Percentiles rank a stretch among this genome's conserved stretches.
Evolutionary conservation across 2,888 invertebrate genomes (phyloP).

Genomic region (Timandra comae): DNA sequence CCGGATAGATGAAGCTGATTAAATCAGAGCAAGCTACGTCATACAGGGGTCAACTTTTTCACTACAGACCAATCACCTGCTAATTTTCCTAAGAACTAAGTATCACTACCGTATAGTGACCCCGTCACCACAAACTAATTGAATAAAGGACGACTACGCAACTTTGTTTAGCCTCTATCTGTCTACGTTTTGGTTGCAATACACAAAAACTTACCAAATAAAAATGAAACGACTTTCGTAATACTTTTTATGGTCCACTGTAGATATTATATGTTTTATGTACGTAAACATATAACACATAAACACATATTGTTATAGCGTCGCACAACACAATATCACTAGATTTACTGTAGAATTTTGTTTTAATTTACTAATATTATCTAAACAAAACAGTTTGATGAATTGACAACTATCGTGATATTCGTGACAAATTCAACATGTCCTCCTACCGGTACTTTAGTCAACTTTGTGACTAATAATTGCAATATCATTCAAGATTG

Average conservation of each 20-base stretch:
- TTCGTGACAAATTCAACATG: conserved; percentile 72
- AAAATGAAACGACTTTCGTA: conserved; percentile 43
- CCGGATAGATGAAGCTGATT: conserved; percentile 40
- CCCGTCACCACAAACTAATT: conserved; percentile 9
- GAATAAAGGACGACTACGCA: conserved; percentile 11
- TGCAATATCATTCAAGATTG: no score
- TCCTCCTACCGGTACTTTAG: conserved; percentile 64
- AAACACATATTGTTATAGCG: conserved; percentile 58
- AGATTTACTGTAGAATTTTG: conserved; percentile 61
- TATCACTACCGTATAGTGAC: conserved; percentile 22
- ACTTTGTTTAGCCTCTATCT: no score
- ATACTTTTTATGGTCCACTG: conserved; percentile 41
- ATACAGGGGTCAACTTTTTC: conserved; percentile 32
- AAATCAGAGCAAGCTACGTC: conserved; percentile 34
- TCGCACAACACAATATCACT: conserved; percentile 55
- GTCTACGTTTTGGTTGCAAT: conserved; percentile 52
- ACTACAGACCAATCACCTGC: conserved; percentile 22
- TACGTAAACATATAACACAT: conserved; percentile 56
- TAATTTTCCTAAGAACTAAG: conserved; percentile 17
- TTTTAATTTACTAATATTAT: conserved; percentile 48
- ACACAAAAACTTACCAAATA: conserved; percentile 62
- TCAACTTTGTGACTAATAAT: conserved; percentile 33
- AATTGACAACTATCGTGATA: conserved; percentile 66
- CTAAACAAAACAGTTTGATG: conserved; percentile 69
- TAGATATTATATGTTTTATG: conserved; percentile 36